A percentile compares a stretch with the other conserved stretches of the same genome.
Conservation (phyloP, 1,140 invertebrate genomes). For the Drosophila auraria region DNA sequence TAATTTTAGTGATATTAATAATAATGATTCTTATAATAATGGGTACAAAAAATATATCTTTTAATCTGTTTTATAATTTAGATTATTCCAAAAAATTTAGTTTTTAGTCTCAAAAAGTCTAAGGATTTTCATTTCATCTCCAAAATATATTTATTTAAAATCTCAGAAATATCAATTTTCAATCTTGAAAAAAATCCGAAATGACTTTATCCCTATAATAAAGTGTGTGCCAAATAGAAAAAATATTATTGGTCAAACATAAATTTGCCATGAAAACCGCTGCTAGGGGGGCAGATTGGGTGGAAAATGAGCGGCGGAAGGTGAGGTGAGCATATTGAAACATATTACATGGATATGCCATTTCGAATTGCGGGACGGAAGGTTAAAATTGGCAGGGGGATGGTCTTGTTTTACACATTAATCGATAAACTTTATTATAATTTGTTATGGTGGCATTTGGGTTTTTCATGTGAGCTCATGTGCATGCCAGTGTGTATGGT, state of each 20-base stretch:
- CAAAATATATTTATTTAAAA: background rate
- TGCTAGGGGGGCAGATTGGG: constrained; percentile 1
- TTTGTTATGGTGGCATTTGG: constrained; percentile 61
- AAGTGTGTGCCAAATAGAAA: constrained; percentile 12
- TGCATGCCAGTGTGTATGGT: background rate
- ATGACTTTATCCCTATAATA: background rate
- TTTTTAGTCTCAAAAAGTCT: too few species aligned
- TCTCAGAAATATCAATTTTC: background rate
- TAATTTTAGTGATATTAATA: too few species aligned
- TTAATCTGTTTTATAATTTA: too few species aligned
- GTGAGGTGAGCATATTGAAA: constrained; percentile 62
- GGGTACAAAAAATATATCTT: too few species aligned
- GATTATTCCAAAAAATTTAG: too few species aligned
- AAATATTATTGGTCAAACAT: constrained; percentile 40
- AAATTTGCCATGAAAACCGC: constrained; percentile 53
- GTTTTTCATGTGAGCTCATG: constrained; percentile 8
- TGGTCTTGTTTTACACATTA: constrained; percentile 62
- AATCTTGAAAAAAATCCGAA: constrained; percentile 1
- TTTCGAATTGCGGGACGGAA: background rate
- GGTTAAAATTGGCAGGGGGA: background rate
- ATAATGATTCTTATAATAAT: too few species aligned
- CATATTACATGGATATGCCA: constrained; percentile 43
- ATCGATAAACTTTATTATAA: constrained; percentile 82
- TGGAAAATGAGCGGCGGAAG: constrained; percentile 1
- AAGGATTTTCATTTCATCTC: too few species aligned